Evolutionary conservation across 2,888 invertebrate genomes (phyloP).

Genomic region (Tanytarsus gracilentus): DNA sequence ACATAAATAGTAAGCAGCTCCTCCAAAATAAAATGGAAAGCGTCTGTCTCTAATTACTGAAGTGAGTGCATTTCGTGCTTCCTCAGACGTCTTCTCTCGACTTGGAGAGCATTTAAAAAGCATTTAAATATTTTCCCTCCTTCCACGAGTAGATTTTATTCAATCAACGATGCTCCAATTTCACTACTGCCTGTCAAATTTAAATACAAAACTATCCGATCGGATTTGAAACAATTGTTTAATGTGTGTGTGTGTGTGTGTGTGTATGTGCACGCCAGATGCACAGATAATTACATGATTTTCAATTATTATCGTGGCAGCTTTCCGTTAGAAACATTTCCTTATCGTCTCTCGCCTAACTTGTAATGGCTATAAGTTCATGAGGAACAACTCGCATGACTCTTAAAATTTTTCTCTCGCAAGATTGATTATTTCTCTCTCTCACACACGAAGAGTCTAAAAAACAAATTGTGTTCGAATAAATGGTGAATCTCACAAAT

Average conservation of each 20-base stretch:
- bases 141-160: not conserved
- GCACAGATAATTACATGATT: not conserved
- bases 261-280: not conserved
- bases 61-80: not conserved
- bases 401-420: no score
- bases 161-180: not conserved
- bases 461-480: constrained; percentile 3
- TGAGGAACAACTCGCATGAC: no score
- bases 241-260: no score
- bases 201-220: not conserved
- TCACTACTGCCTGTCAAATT: not conserved
- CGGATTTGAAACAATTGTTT: not conserved
- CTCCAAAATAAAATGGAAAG: not conserved
- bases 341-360: no score
- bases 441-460: no score
- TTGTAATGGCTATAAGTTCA: no score
- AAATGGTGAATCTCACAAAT: not conserved
- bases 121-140: no score
- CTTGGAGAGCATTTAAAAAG: no score
- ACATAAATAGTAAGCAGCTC: not conserved
- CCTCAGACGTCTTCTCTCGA: not conserved
- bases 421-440: constrained; percentile 2
- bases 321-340: not conserved
- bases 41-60: not conserved
- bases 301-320: not conserved